These are phyloP conservation scores for Pandemis corylana DNA, from an alignment of 2,888 invertebrate species.

Conservation along the genomic window DNA sequence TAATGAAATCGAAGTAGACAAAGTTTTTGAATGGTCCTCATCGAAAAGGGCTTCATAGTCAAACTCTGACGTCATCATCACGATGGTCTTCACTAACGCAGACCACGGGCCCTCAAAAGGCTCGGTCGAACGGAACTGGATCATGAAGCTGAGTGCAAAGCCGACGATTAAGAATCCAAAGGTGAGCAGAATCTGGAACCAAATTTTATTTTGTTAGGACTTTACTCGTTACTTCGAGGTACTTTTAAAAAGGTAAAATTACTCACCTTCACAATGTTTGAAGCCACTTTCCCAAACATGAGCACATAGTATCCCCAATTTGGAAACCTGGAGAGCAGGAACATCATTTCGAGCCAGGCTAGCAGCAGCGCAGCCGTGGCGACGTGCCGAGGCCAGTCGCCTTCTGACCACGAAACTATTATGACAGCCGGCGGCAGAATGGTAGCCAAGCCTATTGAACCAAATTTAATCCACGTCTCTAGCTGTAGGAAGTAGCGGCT, in stretches of 20 bases:
- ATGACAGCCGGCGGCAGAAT: slow-evolving; percentile 70
- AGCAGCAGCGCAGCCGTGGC: slow-evolving; percentile 81
- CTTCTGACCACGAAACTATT: slow-evolving; percentile 51
- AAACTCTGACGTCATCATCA: slow-evolving; percentile 87
- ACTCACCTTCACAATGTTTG: slow-evolving; percentile 82
- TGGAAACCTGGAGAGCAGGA: slow-evolving; percentile 83
- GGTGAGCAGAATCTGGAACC: slow-evolving; percentile 79
- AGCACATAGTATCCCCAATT: slow-evolving; percentile 85
- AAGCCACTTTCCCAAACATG: slow-evolving; percentile 86
- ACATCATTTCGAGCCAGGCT: slow-evolving; percentile 85
- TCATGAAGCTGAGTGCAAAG: slow-evolving; percentile 84
- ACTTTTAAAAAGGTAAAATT: background rate
- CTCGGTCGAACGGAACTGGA: slow-evolving; percentile 79
- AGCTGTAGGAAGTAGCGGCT: slow-evolving; percentile 80
- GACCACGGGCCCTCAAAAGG: slow-evolving; percentile 83
- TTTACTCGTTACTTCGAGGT: background rate
- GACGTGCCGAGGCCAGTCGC: slow-evolving; percentile 79
- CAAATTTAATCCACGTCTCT: slow-evolving; percentile 85
- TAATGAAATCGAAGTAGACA: slow-evolving; percentile 71
- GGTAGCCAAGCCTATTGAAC: slow-evolving; percentile 73
- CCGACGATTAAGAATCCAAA: slow-evolving; percentile 82
- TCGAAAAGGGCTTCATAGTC: slow-evolving; percentile 82
- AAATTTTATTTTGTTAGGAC: background rate
- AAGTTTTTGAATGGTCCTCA: slow-evolving; percentile 68
- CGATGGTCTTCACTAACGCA: slow-evolving; percentile 83